These are phyloP conservation scores for Heliornis fulica DNA, from an alignment of 2,113 vertebrate species.

Conservation along the genomic window DNA sequence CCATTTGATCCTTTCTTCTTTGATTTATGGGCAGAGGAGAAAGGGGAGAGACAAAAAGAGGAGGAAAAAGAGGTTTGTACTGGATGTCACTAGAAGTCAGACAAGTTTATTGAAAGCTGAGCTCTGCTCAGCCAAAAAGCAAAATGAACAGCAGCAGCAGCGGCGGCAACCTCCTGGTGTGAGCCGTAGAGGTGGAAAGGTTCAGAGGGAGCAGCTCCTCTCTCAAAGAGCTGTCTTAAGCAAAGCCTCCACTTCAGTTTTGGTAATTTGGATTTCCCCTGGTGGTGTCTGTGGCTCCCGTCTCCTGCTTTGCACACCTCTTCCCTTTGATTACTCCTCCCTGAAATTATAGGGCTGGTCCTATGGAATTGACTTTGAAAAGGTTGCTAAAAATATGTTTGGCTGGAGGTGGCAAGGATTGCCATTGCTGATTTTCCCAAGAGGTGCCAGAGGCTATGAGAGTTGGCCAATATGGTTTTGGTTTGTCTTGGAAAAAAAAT, in stretches of 20 bases:
- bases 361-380: neutral
- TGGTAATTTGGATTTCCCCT: neutral
- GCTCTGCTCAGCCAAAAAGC: neutral
- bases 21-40: constrained; percentile 72
- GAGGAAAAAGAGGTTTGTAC: constrained; percentile 39
- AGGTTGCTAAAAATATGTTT: neutral
- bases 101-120: neutral
- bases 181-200: rapidly evolving
- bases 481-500: neutral
- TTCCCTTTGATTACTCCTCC: neutral
- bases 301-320: rapidly evolving
- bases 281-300: neutral
- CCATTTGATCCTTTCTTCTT: constrained; percentile 76
- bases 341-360: neutral
- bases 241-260: neutral
- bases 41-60: constrained; percentile 36
- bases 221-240: neutral
- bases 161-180: rapidly evolving
- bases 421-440: neutral
- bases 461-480: neutral
- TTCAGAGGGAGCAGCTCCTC: neutral
- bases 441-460: neutral
- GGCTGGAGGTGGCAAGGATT: neutral
- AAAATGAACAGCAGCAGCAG: neutral
- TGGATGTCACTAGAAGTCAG: constrained; percentile 13